Conservation (phyloP, 2,888 invertebrate species). For the Tachina fera region DNA sequence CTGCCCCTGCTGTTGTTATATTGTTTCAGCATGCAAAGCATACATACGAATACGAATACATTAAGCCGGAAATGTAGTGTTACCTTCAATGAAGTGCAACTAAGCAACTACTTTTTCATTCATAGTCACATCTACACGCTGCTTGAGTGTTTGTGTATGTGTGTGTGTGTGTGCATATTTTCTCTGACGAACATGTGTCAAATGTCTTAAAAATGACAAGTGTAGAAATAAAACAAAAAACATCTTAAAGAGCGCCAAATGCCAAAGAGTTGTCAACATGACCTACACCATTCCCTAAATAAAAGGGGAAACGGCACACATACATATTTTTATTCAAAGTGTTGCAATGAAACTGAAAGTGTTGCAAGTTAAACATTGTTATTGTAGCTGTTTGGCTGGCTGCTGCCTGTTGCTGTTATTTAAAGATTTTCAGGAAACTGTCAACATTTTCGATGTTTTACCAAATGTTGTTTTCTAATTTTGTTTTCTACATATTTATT, state of each 20-base stretch:
- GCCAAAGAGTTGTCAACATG: slow-evolving; percentile 70
- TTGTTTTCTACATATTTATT: background rate
- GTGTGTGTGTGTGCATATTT: slow-evolving; percentile 15
- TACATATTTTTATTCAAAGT: slow-evolving; percentile 9
- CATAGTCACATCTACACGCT: slow-evolving; percentile 1
- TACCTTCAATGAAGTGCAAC: slow-evolving; percentile 67
- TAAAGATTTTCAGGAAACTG: slow-evolving; percentile 58
- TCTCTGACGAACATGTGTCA: slow-evolving; percentile 62
- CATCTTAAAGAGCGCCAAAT: slow-evolving; percentile 67
- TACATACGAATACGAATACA: background rate
- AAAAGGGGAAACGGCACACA: background rate
- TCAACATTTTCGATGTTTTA: slow-evolving; percentile 57
- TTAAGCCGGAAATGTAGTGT: slow-evolving; percentile 69
- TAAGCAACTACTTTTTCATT: slow-evolving; percentile 47
- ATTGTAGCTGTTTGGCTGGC: slow-evolving; percentile 11
- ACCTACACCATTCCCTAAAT: slow-evolving; percentile 53
- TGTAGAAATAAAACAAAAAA: slow-evolving; percentile 55
- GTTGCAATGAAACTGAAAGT: slow-evolving; percentile 52
- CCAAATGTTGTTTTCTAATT: slow-evolving; percentile 56
- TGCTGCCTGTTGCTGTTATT: background rate
- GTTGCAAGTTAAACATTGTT: slow-evolving; percentile 24
- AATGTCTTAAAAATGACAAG: slow-evolving; percentile 68
- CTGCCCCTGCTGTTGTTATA: slow-evolving; percentile 7
- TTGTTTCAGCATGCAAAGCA: slow-evolving; percentile 1
- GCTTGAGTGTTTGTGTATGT: slow-evolving; percentile 7